Evolutionary conservation across 2,113 vertebrate genomes (phyloP), one percentile per base, ranked within the genome.

Genomic region (Azemiops feae): DNA sequence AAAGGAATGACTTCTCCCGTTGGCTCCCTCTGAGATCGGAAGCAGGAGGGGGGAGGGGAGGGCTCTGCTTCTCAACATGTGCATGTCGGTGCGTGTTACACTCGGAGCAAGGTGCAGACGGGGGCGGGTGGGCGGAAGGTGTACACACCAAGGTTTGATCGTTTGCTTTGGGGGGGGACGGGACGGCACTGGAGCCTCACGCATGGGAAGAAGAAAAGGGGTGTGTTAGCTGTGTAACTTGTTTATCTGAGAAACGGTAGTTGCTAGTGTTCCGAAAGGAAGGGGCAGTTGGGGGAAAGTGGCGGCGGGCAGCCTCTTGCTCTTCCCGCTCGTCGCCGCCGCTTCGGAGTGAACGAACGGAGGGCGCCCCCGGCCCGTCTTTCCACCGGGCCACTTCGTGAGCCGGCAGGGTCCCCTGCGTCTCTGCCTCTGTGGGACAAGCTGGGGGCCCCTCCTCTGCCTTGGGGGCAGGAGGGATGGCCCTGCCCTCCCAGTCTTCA

Each of bases 1-100:
- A 98, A 97, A 98, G 98, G 52, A 92, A 55, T 92, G 53, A 43
- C 81, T 93, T 96, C 88, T 97, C 97, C 91, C 0, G 94, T 89
- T 4, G 23, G 54, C 54, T 22, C 53, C 25, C 92, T 91, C 96
- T 91, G 81, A 97, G 96, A 95, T 95, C 95, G 96, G 94, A 94
- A 94, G 88, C 90, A 58, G 87, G 90, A 92, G 69, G 97, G 96
- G 95, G 58, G 87, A 88, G 89, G 58, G 34, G 81, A 96, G 97
- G 96, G 95, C 95, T 92, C 92, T 94, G 94, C 93, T 95, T 95
- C 94, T 93, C 93, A 92, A 92, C 94, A 87, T 7, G 4, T 93
- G 92, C 96, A 74, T 95, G 96, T 94, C 91, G 12, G 94, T 96
- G 96, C 95, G 96, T 92, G 53, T 97, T 95, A 50, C 97, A 95